Evolutionary conservation across 2,888 invertebrate genomes (phyloP), one percentile per base, ranked within the genome.

Genomic region (Blera fallax): DNA sequence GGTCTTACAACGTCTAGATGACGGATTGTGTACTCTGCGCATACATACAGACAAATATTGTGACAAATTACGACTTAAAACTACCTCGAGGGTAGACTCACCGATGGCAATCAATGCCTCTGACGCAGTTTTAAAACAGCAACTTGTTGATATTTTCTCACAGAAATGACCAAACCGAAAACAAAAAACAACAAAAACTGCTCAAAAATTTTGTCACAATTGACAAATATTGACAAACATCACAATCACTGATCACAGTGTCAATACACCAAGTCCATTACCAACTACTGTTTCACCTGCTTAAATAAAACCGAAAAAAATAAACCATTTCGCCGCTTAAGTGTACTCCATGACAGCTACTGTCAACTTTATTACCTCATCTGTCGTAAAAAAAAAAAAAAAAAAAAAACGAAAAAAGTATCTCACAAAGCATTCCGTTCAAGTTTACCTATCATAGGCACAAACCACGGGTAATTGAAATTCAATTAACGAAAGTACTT

Each of bases 401-500:
- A 34, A 32, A 70, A 43, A 27, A 16, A 43, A 34, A 27, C 16
- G 10, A 34, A 27, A 16, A 43, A 34, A 27, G 11, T 8, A 34
- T 24, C 11, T 24, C 58, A 62, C 40, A 67, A 21, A 65, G n/a
- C 37, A 29, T 21, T 32, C 21, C 32, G 18, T 32, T 54, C 67
- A 80, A 62, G 67, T 60, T 29, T 52, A 62, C 21, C 48, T 60
- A 18, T 11, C 24, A 43, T 24, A 21, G 21, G 29, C 45, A 8
- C 43, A 54, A 52, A 62, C 65, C 40, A 67, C 24, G 21, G 62
- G 34, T 21, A 84, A 79, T 79, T 79, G 64, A 74, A 74, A 64
- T 78, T 69, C 73, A 83, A 84, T 79, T 74, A 74, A 69, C 37
- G 73, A 74, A 79, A 84, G 56, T 58, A 52, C 58, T 60, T 37